These are phyloP conservation scores for Drosophila antonietae DNA, from an alignment of 2,888 invertebrate species.

Conservation along the genomic window DNA sequence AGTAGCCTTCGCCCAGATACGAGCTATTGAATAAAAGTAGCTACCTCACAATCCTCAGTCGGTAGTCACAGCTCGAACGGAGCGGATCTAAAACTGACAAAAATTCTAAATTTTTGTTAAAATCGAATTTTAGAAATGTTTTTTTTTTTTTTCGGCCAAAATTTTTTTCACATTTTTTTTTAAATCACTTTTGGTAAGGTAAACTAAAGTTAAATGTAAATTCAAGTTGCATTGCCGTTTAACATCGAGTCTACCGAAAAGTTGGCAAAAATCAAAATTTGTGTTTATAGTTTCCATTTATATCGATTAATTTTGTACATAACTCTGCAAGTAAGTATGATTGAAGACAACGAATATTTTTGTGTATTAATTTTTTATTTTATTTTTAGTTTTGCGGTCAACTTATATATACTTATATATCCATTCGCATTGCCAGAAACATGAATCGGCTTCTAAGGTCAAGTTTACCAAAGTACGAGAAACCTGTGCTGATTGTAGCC, in stretches of 20 bases:
- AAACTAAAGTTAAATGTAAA: neutral
- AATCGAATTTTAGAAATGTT: neutral
- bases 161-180: neutral
- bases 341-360: neutral
- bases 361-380: neutral
- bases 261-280: neutral
- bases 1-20: constrained; percentile 1
- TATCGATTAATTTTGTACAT: neutral
- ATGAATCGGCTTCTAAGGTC: neutral
- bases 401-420: constrained; percentile 3
- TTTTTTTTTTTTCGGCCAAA: neutral
- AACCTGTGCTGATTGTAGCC: neutral
- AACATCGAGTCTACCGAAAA: neutral
- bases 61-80: constrained; percentile 7
- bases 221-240: neutral
- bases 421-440: neutral
- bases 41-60: constrained; percentile 1
- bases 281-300: neutral
- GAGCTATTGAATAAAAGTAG: neutral
- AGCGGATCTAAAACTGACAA: constrained; percentile 6
- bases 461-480: neutral
- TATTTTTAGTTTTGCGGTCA: neutral
- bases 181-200: too few relatives aligned
- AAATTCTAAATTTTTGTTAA: constrained; percentile 14
- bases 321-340: neutral